phyloP scores from a whole-genome alignment of 2,888 invertebrate genomes.

The Nemotelus pantherinus region DNA sequence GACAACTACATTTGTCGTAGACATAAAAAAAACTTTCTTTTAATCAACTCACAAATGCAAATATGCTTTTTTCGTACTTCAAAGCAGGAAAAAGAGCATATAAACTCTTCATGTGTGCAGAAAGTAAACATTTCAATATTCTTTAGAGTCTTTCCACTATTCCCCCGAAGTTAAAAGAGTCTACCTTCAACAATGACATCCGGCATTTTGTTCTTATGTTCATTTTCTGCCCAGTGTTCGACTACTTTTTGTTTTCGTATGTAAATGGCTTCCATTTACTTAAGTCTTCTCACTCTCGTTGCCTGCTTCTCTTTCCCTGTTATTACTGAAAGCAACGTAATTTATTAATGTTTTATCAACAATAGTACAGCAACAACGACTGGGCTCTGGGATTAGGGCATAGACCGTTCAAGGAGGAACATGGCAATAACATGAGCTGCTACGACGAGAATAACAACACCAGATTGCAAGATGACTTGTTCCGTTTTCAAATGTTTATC shows the following conservation, averaged over 20 bases:
- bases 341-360: conserved; percentile 42
- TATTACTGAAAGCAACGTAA: conserved; percentile 32
- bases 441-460: conserved; percentile 18
- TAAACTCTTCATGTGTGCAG: neutral
- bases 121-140: conserved; percentile 7
- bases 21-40: too few species aligned
- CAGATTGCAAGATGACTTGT: conserved; percentile 14
- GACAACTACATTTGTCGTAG: too few species aligned
- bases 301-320: neutral
- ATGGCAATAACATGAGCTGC: neutral
- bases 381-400: neutral
- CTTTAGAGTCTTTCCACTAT: conserved; percentile 5
- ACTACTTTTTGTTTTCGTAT: conserved; percentile 17
- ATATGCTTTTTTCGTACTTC: neutral
- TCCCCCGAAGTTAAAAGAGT: neutral
- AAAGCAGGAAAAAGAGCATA: neutral
- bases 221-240: conserved; percentile 32
- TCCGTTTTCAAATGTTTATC: conserved; percentile 23
- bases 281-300: conserved; percentile 2
- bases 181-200: neutral
- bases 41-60: neutral
- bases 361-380: neutral
- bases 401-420: neutral
- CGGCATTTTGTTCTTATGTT: conserved; percentile 9
- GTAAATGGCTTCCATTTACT: conserved; percentile 33